phyloP scores from a whole-genome alignment of 2,797 vertebrate species.

The Sebastolobus alascanus region DNA sequence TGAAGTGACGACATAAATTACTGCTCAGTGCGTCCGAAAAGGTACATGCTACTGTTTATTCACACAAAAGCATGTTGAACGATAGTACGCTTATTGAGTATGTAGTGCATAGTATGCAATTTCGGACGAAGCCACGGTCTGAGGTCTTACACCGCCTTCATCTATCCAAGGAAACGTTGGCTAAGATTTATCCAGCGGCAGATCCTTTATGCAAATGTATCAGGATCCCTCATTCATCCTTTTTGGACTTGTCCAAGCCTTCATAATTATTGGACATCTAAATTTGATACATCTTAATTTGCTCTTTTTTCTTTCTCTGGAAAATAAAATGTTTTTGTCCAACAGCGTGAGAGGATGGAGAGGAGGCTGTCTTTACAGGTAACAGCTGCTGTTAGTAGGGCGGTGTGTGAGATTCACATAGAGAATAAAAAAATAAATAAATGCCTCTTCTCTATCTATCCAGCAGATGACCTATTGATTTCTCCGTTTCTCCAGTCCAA shows the following conservation, averaged over 20 bases:
- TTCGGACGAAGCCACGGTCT: no score
- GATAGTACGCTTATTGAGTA: no score
- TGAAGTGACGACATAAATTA: no score
- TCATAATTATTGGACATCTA: not conserved
- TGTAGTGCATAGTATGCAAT: no score
- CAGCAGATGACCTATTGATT: slow-evolving; percentile 46
- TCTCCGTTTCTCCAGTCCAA: slow-evolving; percentile 19
- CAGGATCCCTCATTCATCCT: not conserved
- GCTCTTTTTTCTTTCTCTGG: not conserved
- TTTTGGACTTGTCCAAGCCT: not conserved
- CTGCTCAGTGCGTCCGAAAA: no score
- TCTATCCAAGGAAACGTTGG: not conserved
- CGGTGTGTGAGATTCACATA: not conserved
- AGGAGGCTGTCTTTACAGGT: slow-evolving; percentile 9
- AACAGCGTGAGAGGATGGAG: not conserved
- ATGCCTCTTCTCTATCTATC: not conserved
- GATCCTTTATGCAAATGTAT: not conserved
- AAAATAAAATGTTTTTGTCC: slow-evolving; percentile 8
- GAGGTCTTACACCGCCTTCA: not conserved
- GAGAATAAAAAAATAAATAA: not conserved
- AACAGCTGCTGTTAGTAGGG: not conserved
- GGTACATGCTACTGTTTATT: no score
- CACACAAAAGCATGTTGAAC: no score
- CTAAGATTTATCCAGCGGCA: not conserved
- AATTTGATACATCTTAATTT: not conserved